Evolutionary conservation across 64 coral and sea anemone genomes (phyloP).

Genomic region (Dendrophyllia cribrosa): DNA sequence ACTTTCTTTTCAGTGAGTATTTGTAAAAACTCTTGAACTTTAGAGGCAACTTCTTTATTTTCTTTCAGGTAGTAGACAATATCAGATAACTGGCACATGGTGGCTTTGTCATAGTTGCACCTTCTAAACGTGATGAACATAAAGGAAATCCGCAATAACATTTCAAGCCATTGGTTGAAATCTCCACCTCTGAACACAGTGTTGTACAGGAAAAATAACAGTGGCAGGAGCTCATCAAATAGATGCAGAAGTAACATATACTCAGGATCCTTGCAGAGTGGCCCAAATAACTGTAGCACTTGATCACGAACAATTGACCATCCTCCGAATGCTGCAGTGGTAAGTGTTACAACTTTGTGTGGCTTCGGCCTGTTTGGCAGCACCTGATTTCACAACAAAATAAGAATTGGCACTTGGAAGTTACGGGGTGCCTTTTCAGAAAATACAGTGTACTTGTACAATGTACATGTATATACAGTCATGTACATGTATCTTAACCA

Average conservation of each 20-base stretch:
- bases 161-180: background rate
- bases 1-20: slow-evolving; percentile 77
- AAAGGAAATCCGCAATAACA: background rate
- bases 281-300: background rate
- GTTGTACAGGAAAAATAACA: background rate
- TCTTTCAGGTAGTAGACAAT: slow-evolving; percentile 43
- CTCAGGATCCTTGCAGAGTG: background rate
- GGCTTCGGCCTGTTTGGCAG: background rate
- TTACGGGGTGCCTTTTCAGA: too few relatives aligned
- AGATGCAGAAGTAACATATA: slow-evolving; percentile 10
- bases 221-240: background rate
- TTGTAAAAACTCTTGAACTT: background rate
- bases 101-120: slow-evolving; percentile 69
- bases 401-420: too few relatives aligned
- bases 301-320: background rate
- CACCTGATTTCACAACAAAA: too few relatives aligned
- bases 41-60: background rate
- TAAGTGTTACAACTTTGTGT: background rate
- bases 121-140: slow-evolving; percentile 34
- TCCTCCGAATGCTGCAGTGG: background rate
- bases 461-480: too few relatives aligned
- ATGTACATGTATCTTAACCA: too few relatives aligned
- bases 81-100: slow-evolving; percentile 44
- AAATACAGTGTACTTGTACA: too few relatives aligned
- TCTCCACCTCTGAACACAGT: background rate